These are phyloP conservation scores for Popillia japonica DNA, from an alignment of 1,140 invertebrate species.

Conservation along the genomic window DNA sequence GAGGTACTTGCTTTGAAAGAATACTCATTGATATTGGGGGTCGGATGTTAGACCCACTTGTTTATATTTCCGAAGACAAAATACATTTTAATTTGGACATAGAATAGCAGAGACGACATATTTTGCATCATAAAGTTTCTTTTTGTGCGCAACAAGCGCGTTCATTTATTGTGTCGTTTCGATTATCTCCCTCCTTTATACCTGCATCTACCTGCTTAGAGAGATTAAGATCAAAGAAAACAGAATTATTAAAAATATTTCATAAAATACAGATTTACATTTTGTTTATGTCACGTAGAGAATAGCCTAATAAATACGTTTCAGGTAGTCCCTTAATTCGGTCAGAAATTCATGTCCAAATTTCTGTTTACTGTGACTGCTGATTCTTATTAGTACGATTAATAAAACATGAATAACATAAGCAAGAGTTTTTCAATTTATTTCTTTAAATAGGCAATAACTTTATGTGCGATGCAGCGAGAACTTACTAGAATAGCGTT, in stretches of 20 bases:
- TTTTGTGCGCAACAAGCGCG: not conserved
- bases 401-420: not conserved
- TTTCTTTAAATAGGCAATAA: too few species aligned
- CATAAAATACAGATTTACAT: conserved; percentile 19
- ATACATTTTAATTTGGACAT: not conserved
- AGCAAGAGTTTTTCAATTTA: too few species aligned
- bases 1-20: conserved; percentile 17
- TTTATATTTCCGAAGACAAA: conserved; percentile 13
- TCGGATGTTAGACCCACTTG: not conserved
- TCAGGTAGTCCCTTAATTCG: conserved; percentile 6
- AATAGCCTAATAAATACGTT: conserved; percentile 1
- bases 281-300: conserved; percentile 7
- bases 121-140: conserved; percentile 27
- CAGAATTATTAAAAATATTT: conserved; percentile 22
- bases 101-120: not conserved
- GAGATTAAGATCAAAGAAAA: conserved; percentile 20
- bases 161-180: conserved; percentile 18
- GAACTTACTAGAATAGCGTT: too few species aligned
- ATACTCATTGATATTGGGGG: not conserved
- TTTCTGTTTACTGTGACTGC: conserved; percentile 11
- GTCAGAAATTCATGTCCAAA: not conserved
- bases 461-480: too few species aligned
- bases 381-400: not conserved
- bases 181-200: not conserved
- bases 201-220: not conserved